A percentile compares a stretch with the other conserved stretches of the same genome.
Conservation (phyloP, 2,113 vertebrate genomes). For the Archocentrus centrarchus region DNA sequence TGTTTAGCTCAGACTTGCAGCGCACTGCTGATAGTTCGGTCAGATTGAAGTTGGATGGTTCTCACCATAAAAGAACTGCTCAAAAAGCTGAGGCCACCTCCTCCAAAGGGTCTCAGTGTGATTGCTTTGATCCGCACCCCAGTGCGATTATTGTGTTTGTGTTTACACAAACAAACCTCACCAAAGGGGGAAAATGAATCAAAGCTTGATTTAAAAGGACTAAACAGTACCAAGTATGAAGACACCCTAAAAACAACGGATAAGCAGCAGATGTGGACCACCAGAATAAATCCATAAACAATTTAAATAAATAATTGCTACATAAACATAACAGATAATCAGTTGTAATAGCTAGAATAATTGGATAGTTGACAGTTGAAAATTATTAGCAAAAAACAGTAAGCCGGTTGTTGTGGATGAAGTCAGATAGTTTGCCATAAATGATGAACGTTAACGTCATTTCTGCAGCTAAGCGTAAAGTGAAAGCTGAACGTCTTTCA, state of each 20-base stretch:
- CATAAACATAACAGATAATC: not conserved
- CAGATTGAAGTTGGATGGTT: not conserved
- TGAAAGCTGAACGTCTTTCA: not conserved
- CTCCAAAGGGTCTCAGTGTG: not conserved
- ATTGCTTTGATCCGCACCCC: not conserved
- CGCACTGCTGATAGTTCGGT: not conserved
- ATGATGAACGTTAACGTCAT: not conserved
- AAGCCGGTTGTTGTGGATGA: not conserved
- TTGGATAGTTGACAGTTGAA: not conserved
- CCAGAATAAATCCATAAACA: not conserved
- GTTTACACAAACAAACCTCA: not conserved
- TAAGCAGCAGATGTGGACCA: not conserved
- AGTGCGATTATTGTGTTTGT: not conserved
- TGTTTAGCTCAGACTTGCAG: not conserved
- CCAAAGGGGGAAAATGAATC: no score
- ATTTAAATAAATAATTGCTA: not conserved
- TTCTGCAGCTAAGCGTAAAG: not conserved
- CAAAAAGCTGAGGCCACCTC: not conserved
- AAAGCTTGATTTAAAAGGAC: no score
- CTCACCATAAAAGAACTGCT: not conserved
- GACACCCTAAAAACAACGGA: not conserved
- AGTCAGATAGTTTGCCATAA: not conserved
- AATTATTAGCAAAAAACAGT: not conserved
- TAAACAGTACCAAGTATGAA: not conserved
- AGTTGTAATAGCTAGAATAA: no score